Base-by-base conservation (phyloP, 2,797 vertebrate genomes). In the Chaunax sp. region DNA sequence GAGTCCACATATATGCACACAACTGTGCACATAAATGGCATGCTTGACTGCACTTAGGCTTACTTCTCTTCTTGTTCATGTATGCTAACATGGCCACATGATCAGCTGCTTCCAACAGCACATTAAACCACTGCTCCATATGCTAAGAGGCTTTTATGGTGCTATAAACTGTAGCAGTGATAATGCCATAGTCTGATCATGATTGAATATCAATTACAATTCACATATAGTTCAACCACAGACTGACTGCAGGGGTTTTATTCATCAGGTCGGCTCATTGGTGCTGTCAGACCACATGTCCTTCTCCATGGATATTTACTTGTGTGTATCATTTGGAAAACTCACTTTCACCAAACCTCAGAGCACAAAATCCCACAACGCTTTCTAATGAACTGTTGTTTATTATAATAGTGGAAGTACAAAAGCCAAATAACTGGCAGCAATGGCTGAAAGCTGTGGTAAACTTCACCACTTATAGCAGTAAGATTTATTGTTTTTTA, bases 1-100 rank as follows among this genome's bases (percentile, higher is more conserved):
- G 19, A 53, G 54, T 59, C 45, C 22, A 63, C 52, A 60, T 56
- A 61, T 55, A 56, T 51, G 62, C 61, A 77, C 70, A 78, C 59
- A 73, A 22, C 76, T 72, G 78, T 78, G 66, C 56, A 66, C 67
- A 80, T 64, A 62, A 65, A 86, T 78, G 72, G 51, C 62, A 87
- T 78, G 77, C 73, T 72, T 59, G 73, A 38, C 74, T 83, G 78
- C 74, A 72, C 80, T 74, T 41, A 58, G 56, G 52, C 77, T 74
- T 54, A 55, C 74, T 47, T 63, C 55, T 77, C 61, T 38, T 47
- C 71, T 71, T 63, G 35, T 54, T 68, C 71, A 53, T 60, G 65
- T 52, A 58, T 61, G n/a, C 56, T 20, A 44, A 66, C 54, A 20
- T 53, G 0, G 8, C n/a, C 69, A 68, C 6, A 53, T 75, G 59